Conservation (phyloP, 2,888 invertebrate genomes). For the Merodon equestris region DNA sequence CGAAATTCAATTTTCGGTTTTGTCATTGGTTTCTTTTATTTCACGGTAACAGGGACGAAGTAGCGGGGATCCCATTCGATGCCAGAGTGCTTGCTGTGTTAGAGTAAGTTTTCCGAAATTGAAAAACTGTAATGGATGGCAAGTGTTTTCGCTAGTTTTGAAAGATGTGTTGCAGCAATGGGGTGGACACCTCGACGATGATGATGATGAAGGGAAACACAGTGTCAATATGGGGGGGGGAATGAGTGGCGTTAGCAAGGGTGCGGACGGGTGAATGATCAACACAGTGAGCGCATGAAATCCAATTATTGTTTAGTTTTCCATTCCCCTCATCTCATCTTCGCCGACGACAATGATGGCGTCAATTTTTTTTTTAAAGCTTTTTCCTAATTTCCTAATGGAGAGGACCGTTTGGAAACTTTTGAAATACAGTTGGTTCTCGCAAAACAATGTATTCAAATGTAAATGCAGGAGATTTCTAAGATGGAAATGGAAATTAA, state of each 20-base stretch:
- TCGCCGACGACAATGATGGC: too few species aligned
- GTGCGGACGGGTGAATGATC: constrained; percentile 18
- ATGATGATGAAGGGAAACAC: constrained; percentile 20
- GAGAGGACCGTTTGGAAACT: constrained; percentile 13
- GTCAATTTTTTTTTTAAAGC: too few species aligned
- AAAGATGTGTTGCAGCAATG: constrained; percentile 10
- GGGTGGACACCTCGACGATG: constrained; percentile 2
- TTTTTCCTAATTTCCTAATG: constrained; percentile 60
- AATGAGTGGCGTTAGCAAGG: too few species aligned
- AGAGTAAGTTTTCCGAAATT: constrained; percentile 58
- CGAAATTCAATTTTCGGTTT: constrained; percentile 66
- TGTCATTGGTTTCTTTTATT: constrained; percentile 46
- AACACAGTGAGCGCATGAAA: constrained; percentile 55
- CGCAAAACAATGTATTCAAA: background rate
- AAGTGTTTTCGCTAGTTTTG: constrained; percentile 32
- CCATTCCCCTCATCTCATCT: background rate
- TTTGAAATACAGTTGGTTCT: constrained; percentile 4
- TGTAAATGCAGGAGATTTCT: background rate
- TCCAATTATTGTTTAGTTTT: constrained; percentile 59
- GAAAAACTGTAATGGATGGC: constrained; percentile 65
- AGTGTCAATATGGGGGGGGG: too few species aligned
- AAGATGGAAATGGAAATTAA: background rate
- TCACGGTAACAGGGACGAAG: background rate
- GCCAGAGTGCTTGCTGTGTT: background rate
- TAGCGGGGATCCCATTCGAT: constrained; percentile 39